Percentiles rank a stretch among this genome's conserved stretches.
These are phyloP conservation scores for Pipistrellus kuhlii DNA, from an alignment of 2,797 vertebrate species.

Conservation along the genomic window DNA sequence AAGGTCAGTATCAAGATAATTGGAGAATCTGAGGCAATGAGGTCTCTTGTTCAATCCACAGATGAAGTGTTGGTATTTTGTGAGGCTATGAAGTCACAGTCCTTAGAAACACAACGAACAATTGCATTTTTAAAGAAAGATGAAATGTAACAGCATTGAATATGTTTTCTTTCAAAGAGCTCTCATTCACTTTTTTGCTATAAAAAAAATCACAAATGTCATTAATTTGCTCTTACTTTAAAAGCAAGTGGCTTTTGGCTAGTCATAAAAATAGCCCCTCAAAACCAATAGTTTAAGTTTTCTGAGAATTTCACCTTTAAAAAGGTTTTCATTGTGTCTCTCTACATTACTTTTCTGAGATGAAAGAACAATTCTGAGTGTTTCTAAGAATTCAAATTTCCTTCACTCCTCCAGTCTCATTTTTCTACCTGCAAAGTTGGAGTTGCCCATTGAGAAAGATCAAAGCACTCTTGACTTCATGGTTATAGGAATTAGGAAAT, in stretches of 20 bases:
- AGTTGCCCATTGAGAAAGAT: neutral
- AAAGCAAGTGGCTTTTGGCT: slow-evolving; percentile 55
- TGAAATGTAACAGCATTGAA: neutral
- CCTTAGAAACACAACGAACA: slow-evolving; percentile 21
- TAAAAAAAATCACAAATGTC: slow-evolving; percentile 39
- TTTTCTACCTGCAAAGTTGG: slow-evolving; percentile 32
- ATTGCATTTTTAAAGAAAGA: slow-evolving; percentile 36
- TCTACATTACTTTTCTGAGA: slow-evolving; percentile 48
- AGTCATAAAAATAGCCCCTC: neutral
- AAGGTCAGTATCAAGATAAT: neutral
- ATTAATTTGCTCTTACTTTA: slow-evolving; percentile 69
- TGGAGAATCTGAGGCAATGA: slow-evolving; percentile 1
- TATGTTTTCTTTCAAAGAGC: slow-evolving; percentile 51
- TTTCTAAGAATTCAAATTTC: slow-evolving; percentile 72
- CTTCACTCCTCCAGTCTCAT: neutral
- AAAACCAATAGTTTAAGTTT: slow-evolving; percentile 53
- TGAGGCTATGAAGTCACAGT: neutral
- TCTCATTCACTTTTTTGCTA: slow-evolving; percentile 56
- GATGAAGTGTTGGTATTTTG: neutral
- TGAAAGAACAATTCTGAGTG: neutral
- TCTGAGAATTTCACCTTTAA: slow-evolving; percentile 69
- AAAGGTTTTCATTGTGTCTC: slow-evolving; percentile 50
- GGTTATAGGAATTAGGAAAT: slow-evolving; percentile 21
- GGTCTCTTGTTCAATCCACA: neutral
- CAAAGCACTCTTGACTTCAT: neutral